Base-by-base conservation (phyloP, 2,113 vertebrate genomes). In the Scatophagus argus region DNA sequence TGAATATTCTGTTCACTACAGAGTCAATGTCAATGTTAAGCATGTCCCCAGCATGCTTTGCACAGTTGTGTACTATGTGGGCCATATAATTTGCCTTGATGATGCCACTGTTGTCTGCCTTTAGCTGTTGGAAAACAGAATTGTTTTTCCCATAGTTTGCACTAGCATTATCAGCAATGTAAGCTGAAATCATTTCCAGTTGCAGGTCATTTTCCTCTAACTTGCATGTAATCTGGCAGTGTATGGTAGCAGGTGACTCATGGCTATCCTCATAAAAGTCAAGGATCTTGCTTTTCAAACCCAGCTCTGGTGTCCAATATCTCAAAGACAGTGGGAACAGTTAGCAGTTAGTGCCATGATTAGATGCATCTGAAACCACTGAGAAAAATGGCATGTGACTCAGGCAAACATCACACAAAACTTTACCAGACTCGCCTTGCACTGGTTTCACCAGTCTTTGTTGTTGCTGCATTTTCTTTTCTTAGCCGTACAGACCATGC, bases 91-190 rank as follows among this genome's bases (percentile, higher is more conserved):
- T 85, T 54, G 47, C 59, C 70, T 74, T 54, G 2, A 81, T 76
- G 11, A 77, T 77, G 55, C 61, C 44, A 63, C 8, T 21, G 5
- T 68, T 83, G 4, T 77, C 51, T 63, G 41, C 39, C 11, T 77
- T 74, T 17, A 83, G 46, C 27, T 63, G 80, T 17, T 79, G 51
- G 27, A 34, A 84, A 60, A 84, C 74, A 66, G 59, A 85, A 19
- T 81, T 71, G 12, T 31, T 25, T 46, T 82, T 82, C 0, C 79
- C 66, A 34, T 84, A 79, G 13, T 82, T 87, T 43, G 83, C 55
- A 84, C 71, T 82, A 7, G 67, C 68, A 49, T 87, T 84, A 74
- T 89, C 67, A 13, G 68, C 87, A 46, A 58, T 73, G 66, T 65
- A 85, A 1, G 66, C 74, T 41, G 74, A 82, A 47, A 89, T 62